Evolutionary conservation across 2,113 vertebrate species (phyloP), one percentile per base, ranked within the genome.

Genomic region (Sardina pilchardus): DNA sequence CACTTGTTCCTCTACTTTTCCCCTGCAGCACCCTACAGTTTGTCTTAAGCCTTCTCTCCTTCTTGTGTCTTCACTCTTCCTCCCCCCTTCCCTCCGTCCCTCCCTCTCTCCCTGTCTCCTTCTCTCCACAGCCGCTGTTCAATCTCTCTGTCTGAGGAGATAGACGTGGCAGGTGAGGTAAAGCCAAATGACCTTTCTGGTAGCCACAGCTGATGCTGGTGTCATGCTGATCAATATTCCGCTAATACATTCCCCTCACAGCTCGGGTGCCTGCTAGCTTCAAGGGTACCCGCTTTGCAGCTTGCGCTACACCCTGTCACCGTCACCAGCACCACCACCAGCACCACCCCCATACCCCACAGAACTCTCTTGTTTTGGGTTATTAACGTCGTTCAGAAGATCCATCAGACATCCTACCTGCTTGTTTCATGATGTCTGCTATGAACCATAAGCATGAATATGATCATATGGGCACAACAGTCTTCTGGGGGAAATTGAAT

Each of bases 201-300:
- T 84, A 14, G 8, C 84, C 86, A 90, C 88, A 86, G 89, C 90
- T 89, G 92, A 93, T 91, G 81, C 90, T 86, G 84, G 81, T 86
- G 91, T 89, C 87, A 86, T 85, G 9, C 39, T 88, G 90, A 94
- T 93, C 91, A 88, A 90, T 91, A 91, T 56, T 86, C 45, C 50
- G 30, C 86, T 88, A 90, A 90, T 87, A 86, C 84, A 85, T 90
- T 88, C 88, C 85, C 85, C 90, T 90, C 44, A 36, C 82, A 85
- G 47, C 63, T 34, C 48, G 85, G 36, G 87, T 85, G 34, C 9
- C 71, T 39, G 81, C 81, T 75, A 87, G 45, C 81, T 90, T 88
- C 87, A 90, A 89, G 90, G 91, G 83, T 87, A 88, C 86, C 85
- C 8, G 48, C 48, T 34, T 21, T 85, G 50, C 59, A 26, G 0